Conservation (phyloP, 2,113 vertebrate species). For the human (Homo sapiens) region DNA sequence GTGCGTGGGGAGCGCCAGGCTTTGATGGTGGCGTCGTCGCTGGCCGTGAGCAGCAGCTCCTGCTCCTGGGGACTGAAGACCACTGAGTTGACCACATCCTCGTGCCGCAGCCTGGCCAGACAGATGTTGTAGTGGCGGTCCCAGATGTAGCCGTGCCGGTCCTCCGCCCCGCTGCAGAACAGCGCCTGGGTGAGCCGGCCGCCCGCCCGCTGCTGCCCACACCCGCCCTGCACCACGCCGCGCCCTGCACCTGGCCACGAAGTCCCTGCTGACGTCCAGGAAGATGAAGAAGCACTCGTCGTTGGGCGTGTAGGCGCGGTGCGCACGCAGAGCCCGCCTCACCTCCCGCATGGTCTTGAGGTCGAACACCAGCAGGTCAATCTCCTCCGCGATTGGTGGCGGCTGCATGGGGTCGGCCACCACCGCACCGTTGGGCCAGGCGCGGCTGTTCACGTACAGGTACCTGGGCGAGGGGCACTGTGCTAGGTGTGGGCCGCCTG, state of each 20-base stretch:
- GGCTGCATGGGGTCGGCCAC: conserved; percentile 97
- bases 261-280: conserved; percentile 96
- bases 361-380: conserved; percentile 95
- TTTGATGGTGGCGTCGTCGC: conserved; percentile 94
- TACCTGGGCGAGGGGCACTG: conserved; percentile 85
- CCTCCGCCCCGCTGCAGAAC: conserved; percentile 91
- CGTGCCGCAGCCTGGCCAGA: conserved; percentile 93
- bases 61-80: conserved; percentile 96
- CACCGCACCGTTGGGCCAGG: conserved; percentile 93
- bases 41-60: conserved; percentile 95
- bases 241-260: conserved; percentile 92
- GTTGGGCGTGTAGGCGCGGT: conserved; percentile 95
- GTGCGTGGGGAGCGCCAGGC: conserved; percentile 94
- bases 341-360: conserved; percentile 96
- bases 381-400: conserved; percentile 96
- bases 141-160: conserved; percentile 98
- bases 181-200: background rate
- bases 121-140: conserved; percentile 98
- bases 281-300: conserved; percentile 99
- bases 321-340: conserved; percentile 91
- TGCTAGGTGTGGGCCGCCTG: fast-evolving
- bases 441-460: conserved; percentile 96
- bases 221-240: fast-evolving
- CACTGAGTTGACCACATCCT: conserved; percentile 97
- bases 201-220: background rate